phyloP scores from a whole-genome alignment of 2,888 invertebrate genomes.

The Phoronis australis region DNA sequence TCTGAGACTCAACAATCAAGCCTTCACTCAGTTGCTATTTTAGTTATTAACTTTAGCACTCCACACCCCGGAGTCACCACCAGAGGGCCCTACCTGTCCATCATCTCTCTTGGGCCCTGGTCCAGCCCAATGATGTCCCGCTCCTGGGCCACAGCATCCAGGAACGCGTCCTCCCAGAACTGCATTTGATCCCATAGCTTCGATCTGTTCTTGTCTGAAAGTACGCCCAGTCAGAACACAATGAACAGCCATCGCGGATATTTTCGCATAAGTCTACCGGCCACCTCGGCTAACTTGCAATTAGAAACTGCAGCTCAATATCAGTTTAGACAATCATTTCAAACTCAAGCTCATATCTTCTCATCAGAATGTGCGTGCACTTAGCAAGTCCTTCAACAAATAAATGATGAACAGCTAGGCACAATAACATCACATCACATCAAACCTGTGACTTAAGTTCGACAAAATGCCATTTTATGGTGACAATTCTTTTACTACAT shows the following conservation, averaged over 20 bases:
- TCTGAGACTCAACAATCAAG: no score
- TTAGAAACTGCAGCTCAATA: background rate
- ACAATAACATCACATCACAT: no score
- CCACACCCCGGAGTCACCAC: no score
- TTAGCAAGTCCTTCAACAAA: no score
- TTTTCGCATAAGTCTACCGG: background rate
- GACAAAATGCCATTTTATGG: no score
- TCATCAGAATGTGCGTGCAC: no score
- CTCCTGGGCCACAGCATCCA: conserved; percentile 95
- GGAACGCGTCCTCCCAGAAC: conserved; percentile 98
- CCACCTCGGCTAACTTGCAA: background rate
- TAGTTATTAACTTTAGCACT: no score
- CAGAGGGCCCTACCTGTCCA: conserved; percentile 87
- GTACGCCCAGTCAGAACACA: background rate
- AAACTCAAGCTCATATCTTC: background rate
- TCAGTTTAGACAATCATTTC: background rate
- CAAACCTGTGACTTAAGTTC: no score
- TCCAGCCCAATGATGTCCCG: conserved; percentile 98
- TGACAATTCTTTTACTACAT: no score
- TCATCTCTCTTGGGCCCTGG: conserved; percentile 98
- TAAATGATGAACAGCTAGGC: no score
- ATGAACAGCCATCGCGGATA: background rate
- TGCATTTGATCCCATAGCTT: conserved; percentile 85
- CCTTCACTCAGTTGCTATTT: no score
- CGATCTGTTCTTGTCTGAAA: conserved; percentile 68